Conservation (phyloP, 2,888 invertebrate genomes). For the Eupithecia abbreviata region DNA sequence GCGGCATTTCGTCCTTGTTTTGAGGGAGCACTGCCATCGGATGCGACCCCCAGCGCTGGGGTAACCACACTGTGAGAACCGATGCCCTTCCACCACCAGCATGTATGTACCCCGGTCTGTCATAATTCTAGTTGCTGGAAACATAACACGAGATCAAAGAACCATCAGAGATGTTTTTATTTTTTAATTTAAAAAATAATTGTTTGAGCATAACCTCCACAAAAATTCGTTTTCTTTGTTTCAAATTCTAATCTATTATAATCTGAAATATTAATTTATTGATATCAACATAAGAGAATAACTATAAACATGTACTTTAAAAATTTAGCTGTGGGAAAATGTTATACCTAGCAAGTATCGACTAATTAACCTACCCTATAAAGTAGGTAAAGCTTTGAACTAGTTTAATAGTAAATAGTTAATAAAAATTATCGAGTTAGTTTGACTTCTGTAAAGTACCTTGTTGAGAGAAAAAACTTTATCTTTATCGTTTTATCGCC, state of each 20-base stretch:
- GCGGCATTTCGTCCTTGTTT: slow-evolving; percentile 51
- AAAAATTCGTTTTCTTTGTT: background rate
- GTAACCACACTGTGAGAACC: background rate
- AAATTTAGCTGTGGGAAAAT: no score
- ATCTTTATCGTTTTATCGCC: no score
- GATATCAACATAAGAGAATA: no score
- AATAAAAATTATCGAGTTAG: background rate
- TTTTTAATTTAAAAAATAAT: background rate
- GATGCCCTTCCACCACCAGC: background rate
- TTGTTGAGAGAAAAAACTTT: no score
- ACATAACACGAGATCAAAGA: background rate
- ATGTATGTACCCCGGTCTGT: slow-evolving; percentile 55
- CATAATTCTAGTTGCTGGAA: slow-evolving; percentile 52
- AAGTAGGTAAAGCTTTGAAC: background rate
- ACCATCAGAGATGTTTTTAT: background rate
- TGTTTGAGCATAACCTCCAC: background rate
- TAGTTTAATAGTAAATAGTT: background rate
- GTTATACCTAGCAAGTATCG: no score
- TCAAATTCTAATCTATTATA: background rate
- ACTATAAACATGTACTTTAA: no score
- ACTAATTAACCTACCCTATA: background rate
- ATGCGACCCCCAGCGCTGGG: background rate
- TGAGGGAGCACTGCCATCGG: slow-evolving; percentile 29
- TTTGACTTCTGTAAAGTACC: background rate
- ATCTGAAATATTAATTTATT: no score